phyloP scores from a whole-genome alignment of 2,113 vertebrate genomes.

The Numida meleagris region DNA sequence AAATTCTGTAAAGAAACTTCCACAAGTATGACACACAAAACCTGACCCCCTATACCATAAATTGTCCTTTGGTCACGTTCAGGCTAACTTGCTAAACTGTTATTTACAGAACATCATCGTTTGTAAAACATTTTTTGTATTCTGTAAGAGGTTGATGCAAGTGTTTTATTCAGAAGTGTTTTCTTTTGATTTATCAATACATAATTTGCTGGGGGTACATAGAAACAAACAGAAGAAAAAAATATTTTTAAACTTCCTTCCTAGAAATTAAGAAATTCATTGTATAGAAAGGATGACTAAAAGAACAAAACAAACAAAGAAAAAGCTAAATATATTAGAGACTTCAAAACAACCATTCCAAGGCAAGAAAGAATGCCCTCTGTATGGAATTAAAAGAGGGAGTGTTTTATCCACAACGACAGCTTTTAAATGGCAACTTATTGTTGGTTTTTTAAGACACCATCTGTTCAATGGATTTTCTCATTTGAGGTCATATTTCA shows the following conservation, averaged over 20 bases:
- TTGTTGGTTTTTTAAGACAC: background rate
- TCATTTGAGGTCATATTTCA: background rate
- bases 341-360: background rate
- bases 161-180: background rate
- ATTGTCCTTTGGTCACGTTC: background rate
- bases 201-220: background rate
- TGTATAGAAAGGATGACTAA: background rate
- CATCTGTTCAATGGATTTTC: background rate
- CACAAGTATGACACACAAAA: background rate
- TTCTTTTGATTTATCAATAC: background rate
- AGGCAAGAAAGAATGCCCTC: background rate
- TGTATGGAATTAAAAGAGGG: background rate
- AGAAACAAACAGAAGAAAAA: background rate
- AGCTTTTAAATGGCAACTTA: background rate
- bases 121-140: background rate
- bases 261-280: background rate
- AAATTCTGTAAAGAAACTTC: background rate
- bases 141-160: background rate
- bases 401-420: background rate
- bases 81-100: background rate
- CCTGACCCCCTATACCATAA: background rate
- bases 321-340: background rate
- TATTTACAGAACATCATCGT: background rate
- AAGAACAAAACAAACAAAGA: background rate
- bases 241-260: background rate